These are phyloP conservation scores for Trachymyrmex septentrionalis DNA, from an alignment of 1,140 invertebrate genomes.

Conservation along the genomic window DNA sequence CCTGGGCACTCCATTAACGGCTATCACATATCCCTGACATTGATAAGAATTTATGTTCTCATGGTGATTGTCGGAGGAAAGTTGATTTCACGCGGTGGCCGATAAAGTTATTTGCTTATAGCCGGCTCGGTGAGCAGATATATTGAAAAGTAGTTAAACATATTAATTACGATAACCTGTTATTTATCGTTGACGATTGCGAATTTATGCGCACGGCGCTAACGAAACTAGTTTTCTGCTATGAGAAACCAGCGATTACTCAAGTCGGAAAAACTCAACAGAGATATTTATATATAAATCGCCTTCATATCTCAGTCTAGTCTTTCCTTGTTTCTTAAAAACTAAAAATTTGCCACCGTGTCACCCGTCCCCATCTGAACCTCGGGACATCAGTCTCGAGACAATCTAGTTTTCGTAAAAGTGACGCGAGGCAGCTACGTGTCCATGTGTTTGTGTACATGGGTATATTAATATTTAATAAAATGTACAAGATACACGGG, in stretches of 20 bases:
- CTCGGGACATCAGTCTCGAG: too few species aligned
- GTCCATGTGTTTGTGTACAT: background rate
- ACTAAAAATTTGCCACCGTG: background rate
- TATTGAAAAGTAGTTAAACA: conserved; percentile 60
- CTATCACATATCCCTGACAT: conserved; percentile 29
- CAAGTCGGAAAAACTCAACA: background rate
- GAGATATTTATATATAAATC: conserved; percentile 29
- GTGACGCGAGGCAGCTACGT: background rate
- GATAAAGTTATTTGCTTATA: conserved; percentile 48
- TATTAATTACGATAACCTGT: conserved; percentile 61
- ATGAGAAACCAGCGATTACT: conserved; percentile 15
- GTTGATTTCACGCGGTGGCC: conserved; percentile 31
- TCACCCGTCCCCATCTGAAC: background rate
- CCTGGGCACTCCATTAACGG: background rate
- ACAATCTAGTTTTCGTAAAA: background rate
- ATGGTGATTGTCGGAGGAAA: conserved; percentile 32
- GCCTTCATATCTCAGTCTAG: background rate
- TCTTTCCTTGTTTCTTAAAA: conserved; percentile 17
- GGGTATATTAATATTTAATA: background rate
- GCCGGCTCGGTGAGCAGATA: conserved; percentile 4
- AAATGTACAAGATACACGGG: conserved; percentile 9
- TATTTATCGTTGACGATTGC: conserved; percentile 44
- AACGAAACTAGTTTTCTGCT: conserved; percentile 55
- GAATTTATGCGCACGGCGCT: conserved; percentile 24
- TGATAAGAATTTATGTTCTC: conserved; percentile 60